These are phyloP conservation scores for Neosilurus hyrtlii DNA, from an alignment of 2,797 vertebrate species.

Conservation along the genomic window DNA sequence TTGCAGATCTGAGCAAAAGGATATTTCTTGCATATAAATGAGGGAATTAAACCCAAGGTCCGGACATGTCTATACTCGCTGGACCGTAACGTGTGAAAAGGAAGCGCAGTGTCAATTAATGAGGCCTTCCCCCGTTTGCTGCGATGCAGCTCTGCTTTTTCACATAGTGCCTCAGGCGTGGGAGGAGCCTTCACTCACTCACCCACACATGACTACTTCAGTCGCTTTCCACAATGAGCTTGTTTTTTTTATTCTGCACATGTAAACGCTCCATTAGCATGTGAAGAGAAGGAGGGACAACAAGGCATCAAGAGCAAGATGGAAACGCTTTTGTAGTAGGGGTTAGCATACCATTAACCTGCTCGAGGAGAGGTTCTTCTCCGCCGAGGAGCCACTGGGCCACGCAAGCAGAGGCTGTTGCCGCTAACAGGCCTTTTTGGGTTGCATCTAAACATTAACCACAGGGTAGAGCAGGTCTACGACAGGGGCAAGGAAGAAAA, in stretches of 20 bases:
- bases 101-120: slow-evolving; percentile 32
- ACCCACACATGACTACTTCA: slow-evolving; percentile 38
- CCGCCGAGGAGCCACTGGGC: slow-evolving; percentile 34
- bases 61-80: slow-evolving; percentile 18
- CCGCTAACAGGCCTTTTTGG: slow-evolving; percentile 43
- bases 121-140: slow-evolving; percentile 37
- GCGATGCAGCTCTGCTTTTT: slow-evolving; percentile 24
- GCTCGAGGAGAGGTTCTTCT: slow-evolving; percentile 37
- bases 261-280: slow-evolving; percentile 58
- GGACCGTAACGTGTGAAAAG: slow-evolving; percentile 34
- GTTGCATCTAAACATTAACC: slow-evolving; percentile 48
- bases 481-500: neutral
- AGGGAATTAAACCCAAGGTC: slow-evolving; percentile 63
- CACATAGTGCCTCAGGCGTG: slow-evolving; percentile 32
- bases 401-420: neutral
- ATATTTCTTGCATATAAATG: slow-evolving; percentile 58
- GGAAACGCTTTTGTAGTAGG: slow-evolving; percentile 45
- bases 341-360: slow-evolving; percentile 57
- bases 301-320: slow-evolving; percentile 54
- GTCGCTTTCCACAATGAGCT: slow-evolving; percentile 41
- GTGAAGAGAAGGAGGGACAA: slow-evolving; percentile 53
- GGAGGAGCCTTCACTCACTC: slow-evolving; percentile 45
- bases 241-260: slow-evolving; percentile 42
- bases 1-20: neutral
- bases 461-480: slow-evolving; percentile 30